Evolutionary conservation across 2,113 vertebrate genomes (phyloP), one percentile per base, ranked within the genome.

Genomic region (Ardeotis arabs): DNA sequence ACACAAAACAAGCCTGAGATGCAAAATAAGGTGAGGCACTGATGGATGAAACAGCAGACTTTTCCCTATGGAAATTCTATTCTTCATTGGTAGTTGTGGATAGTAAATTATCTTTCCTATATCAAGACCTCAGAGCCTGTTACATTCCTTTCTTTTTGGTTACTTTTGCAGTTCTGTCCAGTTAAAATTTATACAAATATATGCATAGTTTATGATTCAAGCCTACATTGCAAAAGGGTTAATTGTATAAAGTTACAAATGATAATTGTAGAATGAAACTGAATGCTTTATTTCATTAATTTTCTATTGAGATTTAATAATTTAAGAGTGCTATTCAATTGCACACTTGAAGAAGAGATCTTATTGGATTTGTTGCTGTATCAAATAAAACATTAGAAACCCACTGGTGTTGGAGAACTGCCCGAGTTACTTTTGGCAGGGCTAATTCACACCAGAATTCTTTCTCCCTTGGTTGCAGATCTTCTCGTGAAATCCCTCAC

Each of bases 1-100:
- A 47, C 64, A 76, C 37, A 91, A 85, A 91, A 45, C 27, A 87
- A 89, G 33, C n/a, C 64, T 39, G 53, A 82, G 59, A 84, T 94
- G 63, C 63, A 87, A 91, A 94, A 89, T 77, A 53, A 96, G 74
- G 15, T 83, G 80, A 94, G 47, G 68, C 44, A 60, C 62, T 67
- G 80, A 87, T 84, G 64, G 60, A 68, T 87, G 84, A 85, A 93
- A 83, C 52, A 66, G 27, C 35, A 69, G 56, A 35, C 35, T 49
- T 95, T 37, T 91, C 55, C 79, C 20, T 52, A 7, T 68, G 52
- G 56, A 83, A 91, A 92, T 85, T 10, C 59, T 68, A 16, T 29
- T 90, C 16, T 76, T 94, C 37, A 31, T 37, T 79, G 45, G 20
- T 79, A 55, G 10, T 22, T 91, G 52, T 28, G 22, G 33, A 27